These are phyloP conservation scores for Psittacula cyanocephala DNA, from an alignment of 2,113 vertebrate species.

Conservation along the genomic window DNA sequence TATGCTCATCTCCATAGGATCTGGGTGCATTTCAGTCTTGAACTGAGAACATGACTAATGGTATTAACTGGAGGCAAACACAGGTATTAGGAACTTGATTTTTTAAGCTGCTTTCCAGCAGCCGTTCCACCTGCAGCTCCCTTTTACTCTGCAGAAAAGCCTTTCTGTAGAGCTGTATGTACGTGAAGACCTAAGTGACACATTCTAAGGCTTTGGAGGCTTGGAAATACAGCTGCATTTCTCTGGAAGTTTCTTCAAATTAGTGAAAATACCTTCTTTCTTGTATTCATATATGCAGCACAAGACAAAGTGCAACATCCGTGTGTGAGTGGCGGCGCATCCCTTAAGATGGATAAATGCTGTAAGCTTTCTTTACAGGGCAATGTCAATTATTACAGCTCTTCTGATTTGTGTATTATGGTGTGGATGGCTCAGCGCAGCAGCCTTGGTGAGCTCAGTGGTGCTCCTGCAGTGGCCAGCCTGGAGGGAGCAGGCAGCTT, in stretches of 20 bases:
- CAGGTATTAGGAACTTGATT: slow-evolving; percentile 43
- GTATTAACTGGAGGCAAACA: slow-evolving; percentile 43
- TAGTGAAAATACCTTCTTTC: not conserved
- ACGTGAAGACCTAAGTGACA: not conserved
- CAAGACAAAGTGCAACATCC: not conserved
- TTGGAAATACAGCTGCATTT: not conserved
- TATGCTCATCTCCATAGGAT: slow-evolving; percentile 3
- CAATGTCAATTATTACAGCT: slow-evolving; percentile 11
- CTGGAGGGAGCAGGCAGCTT: slow-evolving; percentile 20
- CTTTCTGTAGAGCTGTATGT: not conserved
- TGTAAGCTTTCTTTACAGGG: slow-evolving; percentile 41
- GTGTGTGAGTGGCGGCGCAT: not conserved
- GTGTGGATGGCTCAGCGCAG: not conserved
- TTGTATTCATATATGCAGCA: not conserved
- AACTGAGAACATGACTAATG: slow-evolving; percentile 54
- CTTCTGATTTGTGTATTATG: slow-evolving; percentile 34
- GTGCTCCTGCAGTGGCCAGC: slow-evolving; percentile 20
- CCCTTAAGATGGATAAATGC: slow-evolving; percentile 62
- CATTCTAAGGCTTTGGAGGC: slow-evolving; percentile 4
- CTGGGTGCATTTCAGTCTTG: not conserved
- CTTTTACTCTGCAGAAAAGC: slow-evolving; percentile 22
- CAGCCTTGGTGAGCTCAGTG: not conserved
- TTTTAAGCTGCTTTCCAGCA: slow-evolving; percentile 53
- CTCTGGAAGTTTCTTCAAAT: slow-evolving; percentile 33
- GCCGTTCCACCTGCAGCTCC: not conserved